These are phyloP conservation scores for Paramuricea clavata DNA, from an alignment of 92 coral and sea anemone genomes.

Conservation along the genomic window DNA sequence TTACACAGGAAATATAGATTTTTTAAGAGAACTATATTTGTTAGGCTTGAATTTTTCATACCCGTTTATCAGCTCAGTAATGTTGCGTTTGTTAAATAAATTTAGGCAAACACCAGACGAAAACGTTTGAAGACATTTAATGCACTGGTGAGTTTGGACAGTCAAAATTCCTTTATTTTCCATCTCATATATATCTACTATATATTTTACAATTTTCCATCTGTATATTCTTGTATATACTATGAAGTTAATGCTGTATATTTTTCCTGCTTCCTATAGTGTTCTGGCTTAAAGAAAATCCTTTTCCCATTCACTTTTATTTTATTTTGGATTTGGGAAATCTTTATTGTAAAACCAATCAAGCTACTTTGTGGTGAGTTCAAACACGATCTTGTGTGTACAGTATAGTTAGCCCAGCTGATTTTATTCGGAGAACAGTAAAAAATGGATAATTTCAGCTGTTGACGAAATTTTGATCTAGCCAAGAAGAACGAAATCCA, in stretches of 20 bases:
- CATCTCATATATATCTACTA: too few species aligned
- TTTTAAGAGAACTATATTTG: too few species aligned
- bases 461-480: too few species aligned
- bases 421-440: too few species aligned
- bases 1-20: too few species aligned
- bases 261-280: background rate
- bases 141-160: conserved; percentile 7
- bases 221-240: background rate
- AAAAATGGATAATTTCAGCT: too few species aligned
- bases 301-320: conserved; percentile 24
- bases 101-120: conserved; percentile 29
- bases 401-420: too few species aligned
- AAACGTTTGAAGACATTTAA: conserved; percentile 14
- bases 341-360: conserved; percentile 21
- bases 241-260: background rate
- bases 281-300: background rate
- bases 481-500: too few species aligned
- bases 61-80: too few species aligned
- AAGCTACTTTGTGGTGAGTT: conserved; percentile 26
- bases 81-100: background rate
- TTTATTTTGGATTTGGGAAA: conserved; percentile 25
- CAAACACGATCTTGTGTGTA: background rate
- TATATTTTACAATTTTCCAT: too few species aligned
- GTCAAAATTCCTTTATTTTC: background rate
- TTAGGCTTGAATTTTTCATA: too few species aligned